Percentiles rank a stretch among this genome's conserved stretches.
phyloP scores from a whole-genome alignment of 2,797 vertebrate species.

The Sebastes kiyomatsui region DNA sequence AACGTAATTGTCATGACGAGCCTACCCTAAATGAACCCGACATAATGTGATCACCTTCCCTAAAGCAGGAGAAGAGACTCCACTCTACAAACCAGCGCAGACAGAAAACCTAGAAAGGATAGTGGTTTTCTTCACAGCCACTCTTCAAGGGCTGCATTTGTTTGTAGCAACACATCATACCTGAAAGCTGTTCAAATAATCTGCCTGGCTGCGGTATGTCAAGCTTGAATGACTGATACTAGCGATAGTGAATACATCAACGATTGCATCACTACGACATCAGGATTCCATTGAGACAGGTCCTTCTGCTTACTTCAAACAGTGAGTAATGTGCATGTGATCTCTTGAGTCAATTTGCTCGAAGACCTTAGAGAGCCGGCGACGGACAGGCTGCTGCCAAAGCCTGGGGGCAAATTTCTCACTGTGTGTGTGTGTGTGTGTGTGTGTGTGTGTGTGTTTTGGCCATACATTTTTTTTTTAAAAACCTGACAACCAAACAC shows the following conservation, averaged over 20 bases:
- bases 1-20: neutral
- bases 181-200: neutral
- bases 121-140: neutral
- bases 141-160: neutral
- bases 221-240: conserved; percentile 10
- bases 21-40: neutral
- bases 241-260: conserved; percentile 5
- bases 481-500: conserved; percentile 23
- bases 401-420: conserved; percentile 30
- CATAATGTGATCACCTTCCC: neutral
- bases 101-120: neutral
- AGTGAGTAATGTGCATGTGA: conserved; percentile 60
- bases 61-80: neutral
- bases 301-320: conserved; percentile 51
- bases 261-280: conserved; percentile 25
- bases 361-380: conserved; percentile 15
- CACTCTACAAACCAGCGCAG: neutral
- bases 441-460: neutral
- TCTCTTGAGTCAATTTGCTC: conserved; percentile 56
- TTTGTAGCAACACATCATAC: neutral
- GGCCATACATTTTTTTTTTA: neutral
- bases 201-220: neutral
- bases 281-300: conserved; percentile 37
- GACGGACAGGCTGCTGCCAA: conserved; percentile 14
- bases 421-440: neutral